These are phyloP conservation scores for Phainopepla nitens DNA, from an alignment of 2,113 vertebrate species.

Conservation along the genomic window DNA sequence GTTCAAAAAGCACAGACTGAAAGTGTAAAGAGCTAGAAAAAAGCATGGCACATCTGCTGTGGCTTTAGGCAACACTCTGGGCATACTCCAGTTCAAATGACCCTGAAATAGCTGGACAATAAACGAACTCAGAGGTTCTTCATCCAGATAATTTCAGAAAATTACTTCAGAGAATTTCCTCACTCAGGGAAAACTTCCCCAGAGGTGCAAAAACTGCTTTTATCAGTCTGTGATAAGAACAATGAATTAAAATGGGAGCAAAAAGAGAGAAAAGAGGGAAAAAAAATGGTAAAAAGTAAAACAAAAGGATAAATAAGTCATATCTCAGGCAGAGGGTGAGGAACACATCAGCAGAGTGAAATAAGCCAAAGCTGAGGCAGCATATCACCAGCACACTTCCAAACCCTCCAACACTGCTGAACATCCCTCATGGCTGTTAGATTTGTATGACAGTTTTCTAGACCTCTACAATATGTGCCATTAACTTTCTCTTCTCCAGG, in stretches of 20 bases:
- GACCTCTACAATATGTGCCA: neutral
- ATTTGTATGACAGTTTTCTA: neutral
- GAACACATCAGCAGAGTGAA: neutral
- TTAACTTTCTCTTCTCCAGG: neutral
- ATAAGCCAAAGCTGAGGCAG: neutral
- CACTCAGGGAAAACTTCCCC: neutral
- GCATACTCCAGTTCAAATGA: neutral
- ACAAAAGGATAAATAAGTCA: neutral
- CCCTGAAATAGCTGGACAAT: neutral
- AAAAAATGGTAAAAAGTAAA: neutral
- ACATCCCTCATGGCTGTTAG: neutral
- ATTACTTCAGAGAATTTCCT: neutral
- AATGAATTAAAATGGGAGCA: neutral
- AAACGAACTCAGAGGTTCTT: neutral
- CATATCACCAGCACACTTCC: neutral
- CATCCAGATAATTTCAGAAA: neutral
- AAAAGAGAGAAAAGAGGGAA: neutral
- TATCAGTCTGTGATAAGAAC: neutral
- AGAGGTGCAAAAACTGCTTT: neutral
- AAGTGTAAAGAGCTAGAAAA: neutral
- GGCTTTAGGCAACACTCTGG: neutral
- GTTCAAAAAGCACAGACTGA: neutral
- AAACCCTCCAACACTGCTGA: neutral
- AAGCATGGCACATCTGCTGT: neutral
- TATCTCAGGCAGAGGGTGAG: neutral